Percentiles rank a stretch among this genome's conserved stretches.
Evolutionary conservation across 2,797 vertebrate species (phyloP).

Genomic region (Anas flavirostris): DNA sequence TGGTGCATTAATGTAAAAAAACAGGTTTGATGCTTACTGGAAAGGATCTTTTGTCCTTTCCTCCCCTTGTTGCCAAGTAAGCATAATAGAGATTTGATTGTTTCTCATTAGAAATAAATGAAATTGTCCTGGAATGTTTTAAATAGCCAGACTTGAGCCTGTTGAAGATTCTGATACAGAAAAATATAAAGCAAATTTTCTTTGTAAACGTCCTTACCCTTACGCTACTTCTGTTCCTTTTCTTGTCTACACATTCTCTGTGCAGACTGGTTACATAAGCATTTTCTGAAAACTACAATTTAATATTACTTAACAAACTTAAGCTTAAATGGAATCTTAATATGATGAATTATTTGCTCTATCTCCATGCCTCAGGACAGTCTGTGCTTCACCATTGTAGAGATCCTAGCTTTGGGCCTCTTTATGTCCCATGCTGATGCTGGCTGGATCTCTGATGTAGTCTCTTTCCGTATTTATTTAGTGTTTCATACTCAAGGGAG

Average conservation of each 20-base stretch:
- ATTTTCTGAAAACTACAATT: no score
- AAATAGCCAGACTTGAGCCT: neutral
- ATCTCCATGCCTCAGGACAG: rapidly evolving
- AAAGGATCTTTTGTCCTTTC: neutral
- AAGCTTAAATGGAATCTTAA: neutral
- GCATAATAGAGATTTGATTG: rapidly evolving
- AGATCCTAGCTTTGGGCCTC: neutral
- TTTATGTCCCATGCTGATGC: rapidly evolving
- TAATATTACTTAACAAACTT: neutral
- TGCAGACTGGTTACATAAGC: neutral
- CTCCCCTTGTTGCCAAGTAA: neutral
- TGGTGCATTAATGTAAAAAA: neutral
- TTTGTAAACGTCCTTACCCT: rapidly evolving
- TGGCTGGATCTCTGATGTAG: neutral
- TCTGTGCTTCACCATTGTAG: neutral
- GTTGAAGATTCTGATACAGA: neutral
- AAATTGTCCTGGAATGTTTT: neutral
- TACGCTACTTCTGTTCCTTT: neutral
- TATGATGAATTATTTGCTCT: neutral
- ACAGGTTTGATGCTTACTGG: neutral
- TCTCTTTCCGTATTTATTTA: neutral
- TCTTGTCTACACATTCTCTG: neutral
- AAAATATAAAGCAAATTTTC: neutral
- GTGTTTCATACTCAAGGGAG: neutral
- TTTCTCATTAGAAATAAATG: neutral